Evolutionary conservation across 2,797 vertebrate species (phyloP).

Genomic region (Rhadinocentrus ornatus): DNA sequence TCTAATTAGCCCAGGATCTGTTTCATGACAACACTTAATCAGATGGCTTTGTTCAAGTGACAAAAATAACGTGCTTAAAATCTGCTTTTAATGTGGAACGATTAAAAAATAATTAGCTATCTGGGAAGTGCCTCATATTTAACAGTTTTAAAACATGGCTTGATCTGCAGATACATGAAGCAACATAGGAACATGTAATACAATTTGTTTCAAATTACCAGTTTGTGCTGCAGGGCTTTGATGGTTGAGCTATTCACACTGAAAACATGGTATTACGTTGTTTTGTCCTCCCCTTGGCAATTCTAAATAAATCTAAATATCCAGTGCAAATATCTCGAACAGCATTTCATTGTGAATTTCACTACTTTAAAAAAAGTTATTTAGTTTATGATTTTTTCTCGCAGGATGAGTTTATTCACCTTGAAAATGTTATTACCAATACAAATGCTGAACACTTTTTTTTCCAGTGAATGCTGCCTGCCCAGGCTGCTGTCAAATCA

Average conservation of each 20-base stretch:
- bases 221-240: slow-evolving; percentile 6
- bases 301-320: slow-evolving; percentile 3
- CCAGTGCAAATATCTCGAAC: slow-evolving; percentile 5
- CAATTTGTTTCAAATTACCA: slow-evolving; percentile 15
- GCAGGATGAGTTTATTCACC: background rate
- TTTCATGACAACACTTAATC: slow-evolving; percentile 83
- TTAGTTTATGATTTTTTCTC: background rate
- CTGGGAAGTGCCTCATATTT: slow-evolving; percentile 42
- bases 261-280: background rate
- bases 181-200: background rate
- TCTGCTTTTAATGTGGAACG: slow-evolving; percentile 59
- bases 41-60: slow-evolving; percentile 78
- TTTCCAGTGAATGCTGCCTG: background rate
- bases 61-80: slow-evolving; percentile 75
- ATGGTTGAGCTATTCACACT: slow-evolving; percentile 3
- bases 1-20: slow-evolving; percentile 76
- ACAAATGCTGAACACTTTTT: slow-evolving; percentile 13
- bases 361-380: background rate
- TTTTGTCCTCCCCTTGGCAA: slow-evolving; percentile 1
- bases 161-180: slow-evolving; percentile 37
- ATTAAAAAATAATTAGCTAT: slow-evolving; percentile 70
- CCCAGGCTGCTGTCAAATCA: slow-evolving; percentile 2
- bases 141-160: slow-evolving; percentile 40
- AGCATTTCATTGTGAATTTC: background rate
- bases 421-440: background rate